A percentile compares a stretch with the other conserved stretches of the same genome.
Conservation (phyloP, 2,797 vertebrate genomes). For the Onychomys torridus region DNA sequence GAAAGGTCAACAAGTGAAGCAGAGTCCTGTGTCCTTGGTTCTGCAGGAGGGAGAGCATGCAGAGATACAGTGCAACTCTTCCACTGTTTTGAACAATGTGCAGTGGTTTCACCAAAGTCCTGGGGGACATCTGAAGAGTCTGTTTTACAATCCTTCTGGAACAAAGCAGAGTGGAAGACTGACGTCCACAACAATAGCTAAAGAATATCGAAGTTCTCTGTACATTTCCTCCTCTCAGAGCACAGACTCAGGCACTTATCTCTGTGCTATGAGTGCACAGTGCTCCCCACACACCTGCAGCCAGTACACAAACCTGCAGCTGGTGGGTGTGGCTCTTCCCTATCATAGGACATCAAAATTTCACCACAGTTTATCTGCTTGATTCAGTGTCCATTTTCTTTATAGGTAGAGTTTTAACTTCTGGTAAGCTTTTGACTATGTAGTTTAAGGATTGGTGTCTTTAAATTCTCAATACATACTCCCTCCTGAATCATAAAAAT, state of each 20-base stretch:
- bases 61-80: constrained; percentile 48
- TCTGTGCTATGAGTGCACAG: constrained; percentile 74
- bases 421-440: not conserved
- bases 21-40: not conserved
- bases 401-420: not conserved
- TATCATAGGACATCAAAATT: accelerated
- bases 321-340: not conserved
- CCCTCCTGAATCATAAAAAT: not conserved
- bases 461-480: not conserved
- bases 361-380: no score
- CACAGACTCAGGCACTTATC: constrained; percentile 75
- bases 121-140: not conserved
- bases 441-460: not conserved
- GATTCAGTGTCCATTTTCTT: not conserved
- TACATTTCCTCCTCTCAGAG: constrained; percentile 7
- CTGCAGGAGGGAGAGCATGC: constrained; percentile 57
- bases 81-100: accelerated
- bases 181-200: not conserved
- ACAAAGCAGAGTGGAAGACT: not conserved
- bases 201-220: no score
- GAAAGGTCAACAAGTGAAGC: not conserved
- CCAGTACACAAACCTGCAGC: not conserved
- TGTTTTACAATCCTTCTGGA: not conserved
- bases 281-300: not conserved
- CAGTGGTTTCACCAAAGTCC: constrained; percentile 58